Evolutionary conservation across 53 echinoderm and acorn worm genomes (phyloP).

Genomic region (Luidia sarsii): DNA sequence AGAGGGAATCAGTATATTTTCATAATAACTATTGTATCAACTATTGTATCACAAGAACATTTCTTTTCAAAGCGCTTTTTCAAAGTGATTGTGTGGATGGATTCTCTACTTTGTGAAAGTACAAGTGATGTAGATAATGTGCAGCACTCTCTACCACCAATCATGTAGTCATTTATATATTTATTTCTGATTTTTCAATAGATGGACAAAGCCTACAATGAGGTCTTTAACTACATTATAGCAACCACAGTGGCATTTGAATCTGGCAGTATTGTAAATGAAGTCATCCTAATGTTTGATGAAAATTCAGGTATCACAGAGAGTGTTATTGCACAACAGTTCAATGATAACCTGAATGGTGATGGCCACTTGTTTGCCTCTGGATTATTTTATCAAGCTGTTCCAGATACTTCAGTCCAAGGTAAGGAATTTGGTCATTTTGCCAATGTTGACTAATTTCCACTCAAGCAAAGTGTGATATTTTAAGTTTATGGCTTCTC

Average conservation of each 20-base stretch:
- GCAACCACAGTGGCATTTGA: conserved; percentile 21
- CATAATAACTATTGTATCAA: too few relatives aligned
- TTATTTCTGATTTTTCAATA: not conserved
- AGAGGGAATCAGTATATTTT: too few relatives aligned
- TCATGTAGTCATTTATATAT: too few relatives aligned
- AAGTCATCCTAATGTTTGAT: conserved; percentile 36
- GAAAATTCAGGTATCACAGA: conserved; percentile 13
- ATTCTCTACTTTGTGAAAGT: too few relatives aligned
- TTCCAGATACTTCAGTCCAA: not conserved
- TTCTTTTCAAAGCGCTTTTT: too few relatives aligned
- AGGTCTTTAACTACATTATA: conserved; percentile 36
- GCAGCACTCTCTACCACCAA: too few relatives aligned
- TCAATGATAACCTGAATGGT: not conserved
- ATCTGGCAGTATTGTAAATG: conserved; percentile 65
- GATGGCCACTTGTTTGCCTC: not conserved
- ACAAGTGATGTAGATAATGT: too few relatives aligned
- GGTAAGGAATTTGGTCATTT: not conserved
- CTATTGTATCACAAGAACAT: too few relatives aligned
- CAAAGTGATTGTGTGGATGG: too few relatives aligned
- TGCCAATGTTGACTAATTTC: too few relatives aligned
- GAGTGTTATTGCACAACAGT: not conserved
- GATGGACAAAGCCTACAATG: conserved; percentile 44
- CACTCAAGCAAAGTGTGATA: too few relatives aligned
- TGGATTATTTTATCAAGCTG: not conserved
- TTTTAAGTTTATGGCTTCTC: too few relatives aligned